These are phyloP conservation scores for Mesitornis unicolor DNA, from an alignment of 2,113 vertebrate genomes.

Conservation along the genomic window DNA sequence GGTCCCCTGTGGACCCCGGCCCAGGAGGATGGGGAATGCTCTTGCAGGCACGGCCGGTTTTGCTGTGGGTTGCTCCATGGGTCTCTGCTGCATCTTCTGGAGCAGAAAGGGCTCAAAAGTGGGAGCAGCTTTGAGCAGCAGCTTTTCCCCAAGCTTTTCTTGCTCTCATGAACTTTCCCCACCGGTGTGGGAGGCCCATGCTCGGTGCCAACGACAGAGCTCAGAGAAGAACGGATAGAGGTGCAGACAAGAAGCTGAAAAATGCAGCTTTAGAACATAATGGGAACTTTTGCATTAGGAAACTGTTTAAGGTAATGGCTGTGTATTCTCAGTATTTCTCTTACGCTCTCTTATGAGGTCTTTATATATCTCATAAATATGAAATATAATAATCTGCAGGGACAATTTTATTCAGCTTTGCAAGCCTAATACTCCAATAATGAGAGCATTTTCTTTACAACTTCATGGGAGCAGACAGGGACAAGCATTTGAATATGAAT, in stretches of 20 bases:
- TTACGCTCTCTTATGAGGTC: not conserved
- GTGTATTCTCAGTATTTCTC: not conserved
- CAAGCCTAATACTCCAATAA: not conserved
- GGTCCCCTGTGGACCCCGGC: not conserved
- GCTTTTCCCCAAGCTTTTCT: not conserved
- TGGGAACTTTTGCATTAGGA: not conserved
- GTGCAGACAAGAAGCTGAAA: accelerated
- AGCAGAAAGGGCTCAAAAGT: not conserved
- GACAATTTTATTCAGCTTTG: not conserved
- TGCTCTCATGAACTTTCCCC: not conserved
- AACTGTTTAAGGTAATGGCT: not conserved
- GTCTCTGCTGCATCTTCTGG: not conserved
- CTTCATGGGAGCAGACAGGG: not conserved
- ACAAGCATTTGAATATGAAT: not conserved
- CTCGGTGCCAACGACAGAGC: not conserved
- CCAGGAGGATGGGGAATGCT: not conserved
- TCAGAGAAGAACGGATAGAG: accelerated
- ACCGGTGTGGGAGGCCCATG: accelerated
- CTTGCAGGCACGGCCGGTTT: accelerated
- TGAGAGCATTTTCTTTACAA: not conserved
- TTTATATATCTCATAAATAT: not conserved
- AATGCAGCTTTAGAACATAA: accelerated
- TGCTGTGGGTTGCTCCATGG: not conserved
- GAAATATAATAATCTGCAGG: not conserved
- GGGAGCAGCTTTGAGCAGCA: not conserved